Base-by-base conservation (phyloP, 2,113 vertebrate species). In the Lynx canadensis region DNA sequence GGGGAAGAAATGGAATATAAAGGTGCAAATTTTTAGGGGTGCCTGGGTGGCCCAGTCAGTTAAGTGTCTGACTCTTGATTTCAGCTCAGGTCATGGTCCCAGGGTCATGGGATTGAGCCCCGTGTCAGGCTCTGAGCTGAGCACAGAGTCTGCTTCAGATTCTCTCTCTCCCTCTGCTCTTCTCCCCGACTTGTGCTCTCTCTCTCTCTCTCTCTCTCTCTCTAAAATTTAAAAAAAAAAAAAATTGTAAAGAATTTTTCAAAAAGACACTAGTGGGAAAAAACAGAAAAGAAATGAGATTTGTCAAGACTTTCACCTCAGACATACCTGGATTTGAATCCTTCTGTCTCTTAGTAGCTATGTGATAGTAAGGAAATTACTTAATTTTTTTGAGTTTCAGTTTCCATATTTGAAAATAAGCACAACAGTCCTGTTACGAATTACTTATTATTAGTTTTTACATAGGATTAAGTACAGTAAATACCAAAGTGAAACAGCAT, bases 341-440 rank as follows among this genome's bases (percentile, higher is more conserved):
- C 33, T 79, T 85, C 45, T 63, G 5, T 92, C 65, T 71, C 21
- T 63, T 81, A 79, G n/a, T 80, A 83, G 36, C 71, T 92, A 0
- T 50, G 41, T 41, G 21, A 93, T 27, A 93, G 38, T 73, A 71
- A 87, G 83, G 15, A 65, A 63, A 31, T 94, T 29, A n/a, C 81
- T 83, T 83, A 89, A 50, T 93, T 78, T 84, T 78, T 73, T 50
- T 90, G 52, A 95, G 21, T 93, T 95, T 87, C 23, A 31, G 8
- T 95, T 96, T 79, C 48, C 45, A 45, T 38, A 82, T 95, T 38
- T 92, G 60, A 96, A 97, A 93, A 94, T 79, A 92, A 95, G 76
- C 27, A 69, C 16, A 86, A 50, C 18, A 71, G 11, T 73, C 6
- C 48, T 97, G 19, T 82, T 92, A 11, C 57, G 89, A 66, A 45